These are phyloP conservation scores for Leucoraja ocellata DNA, from an alignment of 2,797 vertebrate species.

Conservation along the genomic window DNA sequence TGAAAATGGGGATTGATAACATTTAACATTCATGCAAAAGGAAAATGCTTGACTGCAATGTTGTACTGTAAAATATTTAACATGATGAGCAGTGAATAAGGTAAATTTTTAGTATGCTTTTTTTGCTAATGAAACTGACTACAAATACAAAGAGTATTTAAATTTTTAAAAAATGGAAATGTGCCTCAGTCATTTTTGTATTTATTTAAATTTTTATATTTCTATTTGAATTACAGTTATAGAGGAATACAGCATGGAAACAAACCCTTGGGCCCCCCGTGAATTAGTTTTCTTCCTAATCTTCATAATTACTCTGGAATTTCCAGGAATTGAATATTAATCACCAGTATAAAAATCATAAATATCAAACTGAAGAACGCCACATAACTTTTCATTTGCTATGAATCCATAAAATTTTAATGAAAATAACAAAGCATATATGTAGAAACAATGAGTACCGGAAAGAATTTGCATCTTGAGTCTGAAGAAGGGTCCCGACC, in stretches of 20 bases:
- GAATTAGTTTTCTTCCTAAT: too few species aligned
- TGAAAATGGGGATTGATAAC: background rate
- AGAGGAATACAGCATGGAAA: too few species aligned
- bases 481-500: too few species aligned
- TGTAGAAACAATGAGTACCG: too few species aligned
- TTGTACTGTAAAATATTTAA: background rate
- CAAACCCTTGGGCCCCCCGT: too few species aligned
- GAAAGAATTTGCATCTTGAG: too few species aligned
- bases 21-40: background rate
- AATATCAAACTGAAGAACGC: background rate
- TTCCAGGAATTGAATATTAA: background rate
- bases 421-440: background rate
- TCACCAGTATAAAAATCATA: background rate
- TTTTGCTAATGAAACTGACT: background rate
- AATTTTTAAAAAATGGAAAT: background rate
- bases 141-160: background rate
- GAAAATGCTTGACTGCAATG: background rate
- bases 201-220: too few species aligned
- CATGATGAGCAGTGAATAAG: background rate
- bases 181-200: too few species aligned
- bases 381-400: background rate
- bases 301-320: background rate
- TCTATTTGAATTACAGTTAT: background rate
- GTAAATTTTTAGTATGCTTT: background rate
- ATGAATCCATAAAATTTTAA: background rate